These are phyloP conservation scores for Erethizon dorsatum DNA, from an alignment of 2,797 vertebrate genomes.

Conservation along the genomic window DNA sequence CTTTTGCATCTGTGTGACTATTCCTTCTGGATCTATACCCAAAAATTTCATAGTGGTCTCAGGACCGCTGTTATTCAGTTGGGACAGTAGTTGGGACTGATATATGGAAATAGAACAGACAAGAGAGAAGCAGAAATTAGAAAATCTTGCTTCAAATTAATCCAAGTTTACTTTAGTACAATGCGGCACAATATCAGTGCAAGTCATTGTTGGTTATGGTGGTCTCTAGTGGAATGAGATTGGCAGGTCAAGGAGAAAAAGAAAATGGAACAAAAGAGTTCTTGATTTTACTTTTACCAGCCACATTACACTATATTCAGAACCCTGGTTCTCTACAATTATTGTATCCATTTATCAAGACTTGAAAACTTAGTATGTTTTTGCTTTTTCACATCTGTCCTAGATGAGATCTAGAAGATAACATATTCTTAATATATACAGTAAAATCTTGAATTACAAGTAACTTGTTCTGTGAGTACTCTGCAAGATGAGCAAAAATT, in stretches of 20 bases:
- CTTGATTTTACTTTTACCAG: not conserved
- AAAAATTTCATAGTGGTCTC: not conserved
- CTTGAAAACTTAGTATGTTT: constrained; percentile 19
- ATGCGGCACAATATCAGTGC: not conserved
- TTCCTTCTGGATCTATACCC: not conserved
- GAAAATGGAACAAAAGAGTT: not conserved
- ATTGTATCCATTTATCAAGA: not conserved
- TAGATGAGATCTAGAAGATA: not conserved
- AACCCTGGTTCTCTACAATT: not conserved
- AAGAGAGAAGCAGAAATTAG: not conserved
- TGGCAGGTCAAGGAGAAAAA: not conserved
- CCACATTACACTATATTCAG: not conserved
- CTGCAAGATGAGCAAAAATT: not conserved
- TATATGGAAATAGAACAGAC: not conserved
- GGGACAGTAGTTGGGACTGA: not conserved
- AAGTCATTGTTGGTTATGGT: not conserved
- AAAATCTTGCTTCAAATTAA: not conserved
- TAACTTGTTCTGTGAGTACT: not conserved
- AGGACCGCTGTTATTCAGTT: not conserved
- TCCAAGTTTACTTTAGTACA: not conserved
- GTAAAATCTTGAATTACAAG: not conserved
- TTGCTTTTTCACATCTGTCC: not conserved
- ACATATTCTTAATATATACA: not conserved
- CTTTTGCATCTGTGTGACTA: not conserved
- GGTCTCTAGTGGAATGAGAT: not conserved